Evolutionary conservation across 2,113 vertebrate species (phyloP), one percentile per base, ranked within the genome.

Genomic region (Rhea pennata): DNA sequence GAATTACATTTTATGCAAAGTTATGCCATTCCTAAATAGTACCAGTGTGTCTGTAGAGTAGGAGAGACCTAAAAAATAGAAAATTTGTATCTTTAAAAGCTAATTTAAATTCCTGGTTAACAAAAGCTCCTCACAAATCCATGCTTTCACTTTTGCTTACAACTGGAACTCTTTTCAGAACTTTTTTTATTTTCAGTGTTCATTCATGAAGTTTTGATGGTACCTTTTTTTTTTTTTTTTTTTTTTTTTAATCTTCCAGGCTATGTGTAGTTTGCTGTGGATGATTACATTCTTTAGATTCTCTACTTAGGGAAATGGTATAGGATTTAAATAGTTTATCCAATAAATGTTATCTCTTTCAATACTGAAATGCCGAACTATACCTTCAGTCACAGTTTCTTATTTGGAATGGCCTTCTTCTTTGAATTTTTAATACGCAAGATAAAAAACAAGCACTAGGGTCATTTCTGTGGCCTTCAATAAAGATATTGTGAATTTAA

Each of bases 141-240:
- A 54, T 70, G 10, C 5, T 91, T 78, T 84, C 40, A 36, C 31
- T 85, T 93, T 67, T 82, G 20, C 10, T 84, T 64, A 19, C 20
- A 91, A 22, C 3, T 40, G 3, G 14, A 4, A 33, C 9, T 62
- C 13, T 53, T 92, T 89, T 29, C 20, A 9, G 26, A 86, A 53
- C 4, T 33, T 1, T 27, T 62, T 69, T 53, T 46, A 56, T 76
- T 80, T 94, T n/a, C 5, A 54, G 50, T 39, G 26, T 22, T 39
- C 17, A 71, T 86, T n/a, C 13, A 31, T 29, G 51, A 78, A 88
- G n/a, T 17, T 69, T 3, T 75, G n/a, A 75, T 64, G 27, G 31
- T 24, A 66, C 40, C 31, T 53, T 3, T 91, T 74, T 77, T 27
- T 0, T 0, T 4, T 88, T 77, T 31, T 0, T 48, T 4, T 88